phyloP scores from a whole-genome alignment of 1,140 invertebrate species.

The Zaprionus nigranus region DNA sequence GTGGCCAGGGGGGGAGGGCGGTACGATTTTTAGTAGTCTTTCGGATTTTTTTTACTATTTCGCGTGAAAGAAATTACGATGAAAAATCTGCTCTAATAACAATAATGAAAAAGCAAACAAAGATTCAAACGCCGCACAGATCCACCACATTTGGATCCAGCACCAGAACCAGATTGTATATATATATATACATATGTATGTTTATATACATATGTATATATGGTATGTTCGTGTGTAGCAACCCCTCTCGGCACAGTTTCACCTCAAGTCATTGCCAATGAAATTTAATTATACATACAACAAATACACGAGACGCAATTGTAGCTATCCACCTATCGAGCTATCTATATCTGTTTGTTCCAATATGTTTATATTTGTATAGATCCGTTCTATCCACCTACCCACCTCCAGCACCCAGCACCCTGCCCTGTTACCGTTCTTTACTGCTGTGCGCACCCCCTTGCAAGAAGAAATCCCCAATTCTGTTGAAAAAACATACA shows the following conservation, averaged over 20 bases:
- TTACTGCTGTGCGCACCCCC: not conserved
- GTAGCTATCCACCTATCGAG: slow-evolving; percentile 53
- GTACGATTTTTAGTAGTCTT: slow-evolving; percentile 63
- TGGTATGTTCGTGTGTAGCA: not conserved
- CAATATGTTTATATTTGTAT: slow-evolving; percentile 37
- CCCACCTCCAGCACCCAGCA: too few relatives aligned
- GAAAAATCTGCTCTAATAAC: slow-evolving; percentile 81
- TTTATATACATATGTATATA: slow-evolving; percentile 7
- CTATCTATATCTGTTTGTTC: slow-evolving; percentile 59
- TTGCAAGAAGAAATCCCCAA: slow-evolving; percentile 38
- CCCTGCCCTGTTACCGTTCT: not conserved
- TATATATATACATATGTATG: slow-evolving; percentile 13
- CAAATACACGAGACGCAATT: slow-evolving; percentile 65
- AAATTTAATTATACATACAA: slow-evolving; percentile 70
- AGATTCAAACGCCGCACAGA: slow-evolving; percentile 51
- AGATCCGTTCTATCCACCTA: not conserved
- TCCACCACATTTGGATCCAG: slow-evolving; percentile 43
- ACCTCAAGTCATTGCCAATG: slow-evolving; percentile 71
- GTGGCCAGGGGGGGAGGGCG: slow-evolving; percentile 25
- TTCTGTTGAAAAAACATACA: slow-evolving; percentile 60
- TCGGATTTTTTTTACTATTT: slow-evolving; percentile 73
- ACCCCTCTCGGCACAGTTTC: slow-evolving; percentile 27
- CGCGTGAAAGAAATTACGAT: slow-evolving; percentile 79
- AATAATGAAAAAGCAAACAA: slow-evolving; percentile 81
- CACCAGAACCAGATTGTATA: slow-evolving; percentile 13